Evolutionary conservation across 2,888 invertebrate species (phyloP).

Genomic region (Xylophagus ater): DNA sequence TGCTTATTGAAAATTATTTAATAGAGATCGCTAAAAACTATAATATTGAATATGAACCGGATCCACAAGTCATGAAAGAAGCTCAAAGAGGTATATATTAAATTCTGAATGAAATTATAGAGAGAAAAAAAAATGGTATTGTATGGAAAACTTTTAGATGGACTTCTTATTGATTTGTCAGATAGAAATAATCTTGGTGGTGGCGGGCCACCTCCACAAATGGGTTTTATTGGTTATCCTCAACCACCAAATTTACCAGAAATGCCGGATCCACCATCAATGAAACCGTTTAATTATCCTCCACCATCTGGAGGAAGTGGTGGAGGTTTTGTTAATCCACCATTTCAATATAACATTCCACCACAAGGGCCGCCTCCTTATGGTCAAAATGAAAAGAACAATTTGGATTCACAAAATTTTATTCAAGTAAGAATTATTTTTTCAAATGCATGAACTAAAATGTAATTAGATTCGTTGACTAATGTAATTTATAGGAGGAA

Average conservation of each 20-base stretch:
- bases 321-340: conserved; percentile 39
- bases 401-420: conserved; percentile 50
- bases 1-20: conserved; percentile 83
- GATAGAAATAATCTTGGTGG: conserved; percentile 49
- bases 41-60: conserved; percentile 89
- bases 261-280: conserved; percentile 42
- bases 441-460: conserved; percentile 6
- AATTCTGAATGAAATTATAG: not conserved
- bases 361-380: conserved; percentile 32
- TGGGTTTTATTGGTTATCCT: conserved; percentile 75
- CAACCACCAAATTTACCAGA: conserved; percentile 54
- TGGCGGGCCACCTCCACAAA: conserved; percentile 49
- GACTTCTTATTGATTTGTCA: conserved; percentile 46
- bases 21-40: conserved; percentile 95
- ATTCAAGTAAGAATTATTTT: conserved; percentile 38
- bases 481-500: conserved; percentile 48
- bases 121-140: not conserved
- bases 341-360: conserved; percentile 53
- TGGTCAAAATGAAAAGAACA: conserved; percentile 43
- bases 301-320: conserved; percentile 34
- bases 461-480: conserved; percentile 7
- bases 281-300: conserved; percentile 56
- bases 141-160: not conserved
- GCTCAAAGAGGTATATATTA: conserved; percentile 41
- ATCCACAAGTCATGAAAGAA: conserved; percentile 79